Evolutionary conservation across 2,797 vertebrate genomes (phyloP).

Genomic region (Phyllotis vaccarum): DNA sequence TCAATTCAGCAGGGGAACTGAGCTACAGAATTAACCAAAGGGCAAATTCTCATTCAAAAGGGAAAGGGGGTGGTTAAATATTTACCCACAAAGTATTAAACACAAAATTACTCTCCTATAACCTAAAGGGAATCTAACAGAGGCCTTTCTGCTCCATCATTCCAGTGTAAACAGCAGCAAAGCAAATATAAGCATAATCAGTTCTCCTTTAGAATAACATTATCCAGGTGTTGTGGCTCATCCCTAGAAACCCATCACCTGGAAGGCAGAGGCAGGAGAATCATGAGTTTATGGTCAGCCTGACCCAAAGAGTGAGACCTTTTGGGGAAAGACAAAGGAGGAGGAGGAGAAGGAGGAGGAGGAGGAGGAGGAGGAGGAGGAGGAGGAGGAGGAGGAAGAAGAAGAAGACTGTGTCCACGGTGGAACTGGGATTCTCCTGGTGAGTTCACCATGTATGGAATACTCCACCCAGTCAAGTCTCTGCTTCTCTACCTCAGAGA

Average conservation of each 20-base stretch:
- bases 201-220: background rate
- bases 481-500: background rate
- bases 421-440: background rate
- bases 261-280: background rate
- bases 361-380: too few relatives aligned
- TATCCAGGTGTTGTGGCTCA: background rate
- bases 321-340: background rate
- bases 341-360: too few relatives aligned
- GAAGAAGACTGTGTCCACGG: background rate
- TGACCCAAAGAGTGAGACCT: background rate
- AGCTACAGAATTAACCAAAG: background rate
- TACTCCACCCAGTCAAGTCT: background rate
- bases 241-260: too few relatives aligned
- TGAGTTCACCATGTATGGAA: rapidly evolving
- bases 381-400: background rate
- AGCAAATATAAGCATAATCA: background rate
- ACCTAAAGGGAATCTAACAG: background rate
- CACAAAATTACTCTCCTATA: background rate
- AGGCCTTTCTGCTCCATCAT: background rate
- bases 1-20: background rate
- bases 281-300: too few relatives aligned
- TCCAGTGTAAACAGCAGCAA: background rate
- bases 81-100: background rate
- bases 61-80: background rate
- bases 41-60: background rate